These are phyloP conservation scores for Nixonia krombeini DNA, from an alignment of 1,140 invertebrate genomes.

Conservation along the genomic window DNA sequence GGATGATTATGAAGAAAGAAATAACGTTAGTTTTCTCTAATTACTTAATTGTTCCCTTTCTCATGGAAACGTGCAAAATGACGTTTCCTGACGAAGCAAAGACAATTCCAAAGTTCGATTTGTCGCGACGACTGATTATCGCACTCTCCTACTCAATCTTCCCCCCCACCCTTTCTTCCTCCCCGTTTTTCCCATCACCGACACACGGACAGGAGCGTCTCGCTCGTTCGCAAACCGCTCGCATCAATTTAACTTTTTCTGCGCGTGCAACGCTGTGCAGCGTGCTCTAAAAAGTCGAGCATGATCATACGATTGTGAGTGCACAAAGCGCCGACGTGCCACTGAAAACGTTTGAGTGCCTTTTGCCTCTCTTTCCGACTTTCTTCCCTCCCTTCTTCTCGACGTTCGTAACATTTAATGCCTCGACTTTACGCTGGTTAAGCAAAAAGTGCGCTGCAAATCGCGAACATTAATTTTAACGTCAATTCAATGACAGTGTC, in stretches of 20 bases:
- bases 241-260: constrained; percentile 68
- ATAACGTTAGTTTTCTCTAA: too few species aligned
- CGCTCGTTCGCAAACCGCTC: constrained; percentile 49
- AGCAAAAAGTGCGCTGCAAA: constrained; percentile 64
- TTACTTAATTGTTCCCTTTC: not conserved
- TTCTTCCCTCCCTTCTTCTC: constrained; percentile 44
- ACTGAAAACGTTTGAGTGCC: constrained; percentile 60
- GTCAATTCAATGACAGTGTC: constrained; percentile 38
- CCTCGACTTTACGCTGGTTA: constrained; percentile 54
- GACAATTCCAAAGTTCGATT: constrained; percentile 39
- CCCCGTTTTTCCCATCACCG: constrained; percentile 32
- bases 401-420: constrained; percentile 56
- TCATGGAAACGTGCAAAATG: not conserved
- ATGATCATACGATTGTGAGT: constrained; percentile 67
- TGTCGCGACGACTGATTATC: constrained; percentile 38
- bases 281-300: constrained; percentile 57
- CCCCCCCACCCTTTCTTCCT: constrained; percentile 15
- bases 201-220: constrained; percentile 34
- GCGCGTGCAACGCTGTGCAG: constrained; percentile 40
- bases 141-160: constrained; percentile 35
- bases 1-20: too few species aligned
- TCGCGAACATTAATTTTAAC: constrained; percentile 58
- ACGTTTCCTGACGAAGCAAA: not conserved
- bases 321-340: constrained; percentile 67
- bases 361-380: constrained; percentile 39